Evolutionary conservation across 2,888 invertebrate species (phyloP).

Genomic region (Notodonta ziczac): DNA sequence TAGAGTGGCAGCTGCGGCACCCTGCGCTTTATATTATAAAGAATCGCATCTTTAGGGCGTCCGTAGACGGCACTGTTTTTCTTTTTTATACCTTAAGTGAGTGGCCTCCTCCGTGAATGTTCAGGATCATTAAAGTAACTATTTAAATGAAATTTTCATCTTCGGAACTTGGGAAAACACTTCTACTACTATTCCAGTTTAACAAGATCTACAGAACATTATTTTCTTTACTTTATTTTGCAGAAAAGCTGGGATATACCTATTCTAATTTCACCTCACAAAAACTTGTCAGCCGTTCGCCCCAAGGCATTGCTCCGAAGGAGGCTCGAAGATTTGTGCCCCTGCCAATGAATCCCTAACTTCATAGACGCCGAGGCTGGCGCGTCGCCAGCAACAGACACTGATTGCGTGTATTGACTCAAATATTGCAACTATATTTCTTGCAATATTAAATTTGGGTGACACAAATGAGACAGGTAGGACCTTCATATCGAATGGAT

Average conservation of each 20-base stretch:
- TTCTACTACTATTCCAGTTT: too few species aligned
- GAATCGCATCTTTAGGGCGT: too few species aligned
- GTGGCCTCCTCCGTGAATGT: too few species aligned
- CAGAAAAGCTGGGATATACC: background rate
- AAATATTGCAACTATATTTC: slow-evolving; percentile 64
- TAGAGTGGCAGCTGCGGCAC: too few species aligned
- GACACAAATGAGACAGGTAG: slow-evolving; percentile 39
- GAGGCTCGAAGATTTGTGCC: slow-evolving; percentile 53
- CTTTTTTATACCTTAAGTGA: too few species aligned
- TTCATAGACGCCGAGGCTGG: slow-evolving; percentile 60
- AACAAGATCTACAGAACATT: too few species aligned
- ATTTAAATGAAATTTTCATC: too few species aligned
- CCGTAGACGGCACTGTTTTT: too few species aligned
- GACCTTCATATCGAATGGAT: slow-evolving; percentile 22
- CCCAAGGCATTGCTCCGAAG: background rate
- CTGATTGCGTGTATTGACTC: slow-evolving; percentile 69
- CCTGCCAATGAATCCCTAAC: slow-evolving; percentile 64
- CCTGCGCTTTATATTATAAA: too few species aligned
- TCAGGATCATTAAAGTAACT: too few species aligned
- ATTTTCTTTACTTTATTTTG: too few species aligned
- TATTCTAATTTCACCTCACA: background rate
- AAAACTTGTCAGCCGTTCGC: background rate
- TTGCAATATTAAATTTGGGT: slow-evolving; percentile 54
- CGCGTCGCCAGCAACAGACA: slow-evolving; percentile 55
- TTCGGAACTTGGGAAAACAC: too few species aligned